phyloP scores from a whole-genome alignment of 1,140 invertebrate genomes.

The Procambarus clarkii region DNA sequence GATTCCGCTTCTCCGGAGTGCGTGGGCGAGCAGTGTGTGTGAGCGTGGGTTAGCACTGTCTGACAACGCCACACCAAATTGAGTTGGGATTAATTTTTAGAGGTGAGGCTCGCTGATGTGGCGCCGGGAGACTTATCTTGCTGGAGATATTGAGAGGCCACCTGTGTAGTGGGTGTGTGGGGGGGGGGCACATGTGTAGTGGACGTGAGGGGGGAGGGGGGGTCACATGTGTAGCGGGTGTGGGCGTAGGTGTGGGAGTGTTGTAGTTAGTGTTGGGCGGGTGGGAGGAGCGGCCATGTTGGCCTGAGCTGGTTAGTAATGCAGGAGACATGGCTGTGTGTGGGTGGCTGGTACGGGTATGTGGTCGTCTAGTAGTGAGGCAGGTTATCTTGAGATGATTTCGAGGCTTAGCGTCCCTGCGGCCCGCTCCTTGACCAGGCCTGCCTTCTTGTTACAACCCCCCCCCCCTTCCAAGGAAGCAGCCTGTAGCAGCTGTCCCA shows the following conservation, averaged over 20 bases:
- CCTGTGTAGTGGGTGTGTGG: not conserved
- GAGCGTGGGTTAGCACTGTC: not conserved
- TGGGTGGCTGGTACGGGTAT: no score
- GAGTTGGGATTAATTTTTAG: conserved; percentile 31
- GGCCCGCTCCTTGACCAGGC: no score
- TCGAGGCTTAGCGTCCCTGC: no score
- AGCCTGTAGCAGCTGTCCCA: no score
- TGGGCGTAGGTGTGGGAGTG: not conserved
- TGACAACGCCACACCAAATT: not conserved
- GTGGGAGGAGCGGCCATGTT: not conserved
- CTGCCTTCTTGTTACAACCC: no score
- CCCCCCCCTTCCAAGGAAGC: no score
- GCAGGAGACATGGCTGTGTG: no score
- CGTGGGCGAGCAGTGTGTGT: not conserved
- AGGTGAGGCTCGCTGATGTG: conserved; percentile 10
- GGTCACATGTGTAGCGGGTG: not conserved
- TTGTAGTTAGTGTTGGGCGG: not conserved
- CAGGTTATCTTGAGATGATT: no score
- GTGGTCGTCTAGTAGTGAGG: no score
- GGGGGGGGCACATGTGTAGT: no score
- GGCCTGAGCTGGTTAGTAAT: no score
- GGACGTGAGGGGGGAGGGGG: not conserved
- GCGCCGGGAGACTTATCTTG: not conserved
- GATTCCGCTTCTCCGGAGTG: not conserved
- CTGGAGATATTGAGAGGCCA: not conserved